A percentile compares a stretch with the other conserved stretches of the same genome.
Conservation (phyloP, 2,888 invertebrate species). For the Molanna angustata region DNA sequence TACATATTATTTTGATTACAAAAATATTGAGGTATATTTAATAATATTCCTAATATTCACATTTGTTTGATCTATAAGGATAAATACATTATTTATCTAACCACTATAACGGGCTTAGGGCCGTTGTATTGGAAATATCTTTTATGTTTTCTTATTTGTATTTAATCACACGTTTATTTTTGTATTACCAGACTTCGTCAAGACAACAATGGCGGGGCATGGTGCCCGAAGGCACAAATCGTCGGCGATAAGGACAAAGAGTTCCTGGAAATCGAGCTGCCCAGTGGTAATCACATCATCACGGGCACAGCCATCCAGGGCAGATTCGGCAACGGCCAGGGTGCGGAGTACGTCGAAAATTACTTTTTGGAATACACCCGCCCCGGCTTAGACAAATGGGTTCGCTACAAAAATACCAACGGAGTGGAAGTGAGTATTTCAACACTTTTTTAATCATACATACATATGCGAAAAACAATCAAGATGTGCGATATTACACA, state of each 20-base stretch:
- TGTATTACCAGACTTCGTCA: constrained; percentile 68
- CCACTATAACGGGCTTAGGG: too few species aligned
- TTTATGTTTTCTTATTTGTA: too few species aligned
- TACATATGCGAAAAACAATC: too few species aligned
- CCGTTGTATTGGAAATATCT: too few species aligned
- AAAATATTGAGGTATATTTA: too few species aligned
- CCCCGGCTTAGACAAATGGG: constrained; percentile 65
- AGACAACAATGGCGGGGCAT: constrained; percentile 86
- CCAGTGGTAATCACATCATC: constrained; percentile 63
- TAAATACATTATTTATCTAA: too few species aligned
- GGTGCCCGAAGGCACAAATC: constrained; percentile 86
- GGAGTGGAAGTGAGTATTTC: constrained; percentile 79
- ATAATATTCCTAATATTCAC: too few species aligned
- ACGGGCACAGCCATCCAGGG: constrained; percentile 88
- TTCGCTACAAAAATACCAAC: constrained; percentile 73
- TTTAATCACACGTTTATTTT: too few species aligned
- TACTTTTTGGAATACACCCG: constrained; percentile 84
- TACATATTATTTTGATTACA: too few species aligned
- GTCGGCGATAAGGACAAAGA: constrained; percentile 68
- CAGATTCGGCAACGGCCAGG: constrained; percentile 86
- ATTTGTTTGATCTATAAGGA: too few species aligned
- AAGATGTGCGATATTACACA: too few species aligned
- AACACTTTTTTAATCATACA: too few species aligned
- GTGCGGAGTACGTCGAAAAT: constrained; percentile 82
- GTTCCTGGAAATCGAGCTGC: constrained; percentile 73